phyloP scores from a whole-genome alignment of 2,113 vertebrate genomes.

The Hyla sarda region DNA sequence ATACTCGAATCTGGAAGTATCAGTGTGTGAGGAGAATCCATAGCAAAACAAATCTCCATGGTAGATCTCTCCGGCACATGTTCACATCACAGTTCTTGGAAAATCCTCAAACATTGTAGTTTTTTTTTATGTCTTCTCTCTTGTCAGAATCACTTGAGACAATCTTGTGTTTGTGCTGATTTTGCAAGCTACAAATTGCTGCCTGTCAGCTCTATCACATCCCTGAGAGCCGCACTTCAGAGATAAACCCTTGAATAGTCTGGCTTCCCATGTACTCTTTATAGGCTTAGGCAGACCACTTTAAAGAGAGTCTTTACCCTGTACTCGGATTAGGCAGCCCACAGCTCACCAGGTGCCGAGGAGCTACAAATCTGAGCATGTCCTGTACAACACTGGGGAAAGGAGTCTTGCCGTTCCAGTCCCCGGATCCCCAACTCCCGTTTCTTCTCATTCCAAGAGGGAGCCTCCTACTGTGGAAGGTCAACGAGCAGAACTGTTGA shows the following conservation, averaged over 20 bases:
- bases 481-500: constrained; percentile 1
- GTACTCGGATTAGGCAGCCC: neutral
- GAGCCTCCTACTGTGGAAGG: neutral
- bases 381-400: neutral
- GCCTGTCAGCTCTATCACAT: constrained; percentile 9
- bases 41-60: neutral
- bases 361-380: constrained; percentile 3
- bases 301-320: neutral
- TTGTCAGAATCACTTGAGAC: constrained; percentile 12
- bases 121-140: neutral
- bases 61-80: neutral
- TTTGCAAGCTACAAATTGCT: constrained; percentile 22
- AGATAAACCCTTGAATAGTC: constrained; percentile 13
- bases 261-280: neutral
- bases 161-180: constrained; percentile 22
- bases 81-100: neutral
- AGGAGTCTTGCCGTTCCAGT: neutral
- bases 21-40: neutral
- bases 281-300: neutral
- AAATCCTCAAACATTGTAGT: neutral
- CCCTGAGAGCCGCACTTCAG: neutral
- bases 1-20: neutral
- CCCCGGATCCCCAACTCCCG: neutral
- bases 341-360: neutral
- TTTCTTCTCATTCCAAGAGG: constrained; percentile 15